phyloP scores from a whole-genome alignment of 2,888 invertebrate genomes.

The Nebria brevicollis region DNA sequence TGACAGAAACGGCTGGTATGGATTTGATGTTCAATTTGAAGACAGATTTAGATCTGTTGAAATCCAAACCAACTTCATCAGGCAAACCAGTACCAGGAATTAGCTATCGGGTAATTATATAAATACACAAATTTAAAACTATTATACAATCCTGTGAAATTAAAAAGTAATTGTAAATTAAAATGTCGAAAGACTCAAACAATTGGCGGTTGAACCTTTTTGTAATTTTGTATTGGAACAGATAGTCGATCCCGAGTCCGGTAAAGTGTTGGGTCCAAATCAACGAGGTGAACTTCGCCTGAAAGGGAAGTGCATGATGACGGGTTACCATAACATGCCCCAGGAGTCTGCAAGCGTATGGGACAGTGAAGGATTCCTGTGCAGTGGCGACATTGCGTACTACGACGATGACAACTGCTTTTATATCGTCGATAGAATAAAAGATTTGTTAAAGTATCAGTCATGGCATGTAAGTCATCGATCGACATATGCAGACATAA shows the following conservation, averaged over 20 bases:
- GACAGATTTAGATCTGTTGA: slow-evolving; percentile 16
- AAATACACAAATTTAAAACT: too few species aligned
- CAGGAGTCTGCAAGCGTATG: slow-evolving; percentile 60
- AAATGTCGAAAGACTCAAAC: too few species aligned
- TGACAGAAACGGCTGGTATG: slow-evolving; percentile 59
- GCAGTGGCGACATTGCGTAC: slow-evolving; percentile 65
- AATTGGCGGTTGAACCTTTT: too few species aligned
- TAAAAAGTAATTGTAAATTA: too few species aligned
- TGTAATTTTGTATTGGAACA: slow-evolving; percentile 50
- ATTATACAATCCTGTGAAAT: too few species aligned
- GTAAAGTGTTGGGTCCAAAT: slow-evolving; percentile 62
- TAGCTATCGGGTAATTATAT: slow-evolving; percentile 9
- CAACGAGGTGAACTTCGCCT: slow-evolving; percentile 66
- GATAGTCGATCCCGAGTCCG: slow-evolving; percentile 64
- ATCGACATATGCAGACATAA: too few species aligned
- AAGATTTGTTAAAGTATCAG: slow-evolving; percentile 64
- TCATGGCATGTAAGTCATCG: slow-evolving; percentile 60
- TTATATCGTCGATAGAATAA: slow-evolving; percentile 63
- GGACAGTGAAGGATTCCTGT: slow-evolving; percentile 63
- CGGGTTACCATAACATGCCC: slow-evolving; percentile 64
- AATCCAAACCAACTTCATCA: slow-evolving; percentile 12
- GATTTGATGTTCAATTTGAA: slow-evolving; percentile 48
- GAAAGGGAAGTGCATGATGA: slow-evolving; percentile 57
- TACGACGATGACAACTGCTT: slow-evolving; percentile 63
- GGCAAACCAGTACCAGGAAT: slow-evolving; percentile 17